Evolutionary conservation across 1,140 invertebrate species (phyloP), one percentile per base, ranked within the genome.

Genomic region (Oncopeltus fasciatus): DNA sequence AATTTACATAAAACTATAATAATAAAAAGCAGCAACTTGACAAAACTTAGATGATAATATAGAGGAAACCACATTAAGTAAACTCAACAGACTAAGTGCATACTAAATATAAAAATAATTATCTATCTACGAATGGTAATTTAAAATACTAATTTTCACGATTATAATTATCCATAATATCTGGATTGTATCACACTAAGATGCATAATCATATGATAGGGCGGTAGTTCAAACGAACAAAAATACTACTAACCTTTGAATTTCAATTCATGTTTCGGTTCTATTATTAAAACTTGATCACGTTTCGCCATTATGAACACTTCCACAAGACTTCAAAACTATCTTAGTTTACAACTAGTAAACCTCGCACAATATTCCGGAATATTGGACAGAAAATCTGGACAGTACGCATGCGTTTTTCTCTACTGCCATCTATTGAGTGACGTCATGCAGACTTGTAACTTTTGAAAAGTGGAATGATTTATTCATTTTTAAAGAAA

Each of bases 281-380:
- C 82, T 78, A 86, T 85, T 70, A 78, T 77, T 72, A 87, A 78
- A 69, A 85, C 77, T 72, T 85, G 84, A 74, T 85, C 78, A 67
- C 71, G 72, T 66, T 77, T 78, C 46, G 70, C 70, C 74, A 77
- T 76, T 65, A 65, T 72, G 63, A 21, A 31, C 20, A 60, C 21
- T 18, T 2, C 11, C 8, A 26, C 14, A 21, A 57, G 3, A 31
- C 56, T 57, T 20, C 28, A 21, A 24, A 21, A 33, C 56, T 33
- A 16, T 20, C 26, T n/a, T 16, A 18, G 26, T n/a, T 31, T 20
- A 31, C 28, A 31, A 26, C 12, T 26, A 12, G 26, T 31, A 33
- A 28, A 61, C 27, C 60, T 46, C 49, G 56, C 27, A 60, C 14
- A 51, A 51, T 11, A 56, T 51, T 43, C 60, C 47, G 60, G 60